Conservation (phyloP, 1,140 invertebrate species). For the Drosophila tsacasi region DNA sequence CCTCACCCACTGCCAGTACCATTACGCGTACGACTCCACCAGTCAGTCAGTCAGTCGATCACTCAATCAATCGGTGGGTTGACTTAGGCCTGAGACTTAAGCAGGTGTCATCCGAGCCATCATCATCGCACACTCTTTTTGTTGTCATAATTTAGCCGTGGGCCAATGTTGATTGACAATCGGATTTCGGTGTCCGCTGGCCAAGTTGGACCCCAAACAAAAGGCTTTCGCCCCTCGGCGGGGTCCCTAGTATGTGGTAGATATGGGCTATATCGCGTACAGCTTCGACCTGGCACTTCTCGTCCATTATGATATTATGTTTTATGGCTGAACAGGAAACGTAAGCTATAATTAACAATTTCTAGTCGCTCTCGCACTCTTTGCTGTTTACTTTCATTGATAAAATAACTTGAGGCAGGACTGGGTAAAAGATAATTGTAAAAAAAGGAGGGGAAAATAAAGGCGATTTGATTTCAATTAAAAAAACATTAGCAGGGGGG, state of each 20-base stretch:
- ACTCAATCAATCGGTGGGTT: slow-evolving; percentile 33
- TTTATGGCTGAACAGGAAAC: slow-evolving; percentile 58
- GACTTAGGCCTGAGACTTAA: slow-evolving; percentile 44
- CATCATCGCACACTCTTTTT: slow-evolving; percentile 34
- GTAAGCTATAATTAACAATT: slow-evolving; percentile 42
- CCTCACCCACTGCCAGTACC: not conserved
- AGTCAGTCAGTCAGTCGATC: slow-evolving; percentile 30
- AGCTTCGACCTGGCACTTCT: slow-evolving; percentile 29
- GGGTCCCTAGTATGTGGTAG: slow-evolving; percentile 3
- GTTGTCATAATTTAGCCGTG: slow-evolving; percentile 23
- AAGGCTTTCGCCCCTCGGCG: slow-evolving; percentile 21
- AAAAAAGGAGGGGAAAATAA: slow-evolving; percentile 15
- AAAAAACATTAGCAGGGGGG: not conserved
- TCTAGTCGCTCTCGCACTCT: slow-evolving; percentile 9
- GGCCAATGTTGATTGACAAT: slow-evolving; percentile 74
- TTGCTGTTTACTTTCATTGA: slow-evolving; percentile 43
- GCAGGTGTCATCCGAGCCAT: slow-evolving; percentile 44
- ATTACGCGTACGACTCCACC: not conserved
- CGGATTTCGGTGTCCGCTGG: slow-evolving; percentile 67
- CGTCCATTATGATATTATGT: slow-evolving; percentile 51
- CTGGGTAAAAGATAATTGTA: slow-evolving; percentile 20
- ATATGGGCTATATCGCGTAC: slow-evolving; percentile 17
- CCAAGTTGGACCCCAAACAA: slow-evolving; percentile 35
- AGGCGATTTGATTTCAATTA: slow-evolving; percentile 6
- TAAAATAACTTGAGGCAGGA: slow-evolving; percentile 57